Base-by-base conservation (phyloP, 2,113 vertebrate genomes). In the Tursiops truncatus region DNA sequence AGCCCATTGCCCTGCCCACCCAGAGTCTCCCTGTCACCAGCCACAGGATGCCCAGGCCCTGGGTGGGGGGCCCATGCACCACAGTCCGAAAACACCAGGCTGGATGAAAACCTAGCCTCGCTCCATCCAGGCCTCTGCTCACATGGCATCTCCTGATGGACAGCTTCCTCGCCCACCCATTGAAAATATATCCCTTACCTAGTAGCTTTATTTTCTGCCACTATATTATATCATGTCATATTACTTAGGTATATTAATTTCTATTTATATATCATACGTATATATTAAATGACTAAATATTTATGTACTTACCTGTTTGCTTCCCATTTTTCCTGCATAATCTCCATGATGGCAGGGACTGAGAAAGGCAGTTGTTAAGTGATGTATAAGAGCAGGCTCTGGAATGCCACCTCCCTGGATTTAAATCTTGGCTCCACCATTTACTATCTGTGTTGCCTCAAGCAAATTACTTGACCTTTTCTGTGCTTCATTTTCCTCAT, bases 21-120 rank as follows among this genome's bases (percentile, higher is more conserved):
- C 38, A 21, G 5, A 21, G 5, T 20, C 11, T 79, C 23, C 6
- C 21, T 87, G 25, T 62, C 28, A 47, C 13, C 21, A 17, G 21
- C 23, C 26, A 2, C 56, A 36, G 18, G 41, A 13, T 83, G 17
- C 38, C 1, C 6, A 44, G 38, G 9, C 33, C 10, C 23, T 13
- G 8, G 7, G 5, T 0, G 7, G 2, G 25, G 3, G 5, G 25
- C 31, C 20, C 8, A 1, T 2, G 33, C 2, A 20, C 9, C 11
- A 15, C 14, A 60, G 31, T 89, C 60, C 67, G 14, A 89, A 68
- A 79, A 68, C 12, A 25, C 11, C 60, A 60, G 53, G 14, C 70
- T 62, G 23, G 2, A 36, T 60, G 65, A 74, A 86, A 68, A 28
- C 28, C 67, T 38, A 15, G 17, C 20, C 31, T 56, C 1, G 7